phyloP scores from a whole-genome alignment of 2,888 invertebrate genomes.

The Ichneumoninae sp. region DNA sequence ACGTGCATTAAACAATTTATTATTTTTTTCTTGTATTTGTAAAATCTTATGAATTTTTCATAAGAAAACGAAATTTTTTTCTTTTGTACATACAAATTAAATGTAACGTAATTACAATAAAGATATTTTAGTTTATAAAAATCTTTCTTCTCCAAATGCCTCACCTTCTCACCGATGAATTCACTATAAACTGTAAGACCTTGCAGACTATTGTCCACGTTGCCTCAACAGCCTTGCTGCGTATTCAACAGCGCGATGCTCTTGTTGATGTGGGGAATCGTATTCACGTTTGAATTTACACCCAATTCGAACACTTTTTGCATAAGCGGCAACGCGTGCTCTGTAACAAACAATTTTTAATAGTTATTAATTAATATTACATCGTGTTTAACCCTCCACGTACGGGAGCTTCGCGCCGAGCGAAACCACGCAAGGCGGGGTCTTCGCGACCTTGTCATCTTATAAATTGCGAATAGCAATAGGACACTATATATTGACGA shows the following conservation, averaged over 20 bases:
- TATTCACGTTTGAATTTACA: constrained; percentile 91
- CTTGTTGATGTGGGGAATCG: constrained; percentile 91
- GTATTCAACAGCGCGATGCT: constrained; percentile 92
- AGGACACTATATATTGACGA: too few species aligned
- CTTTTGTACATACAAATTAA: constrained; percentile 41
- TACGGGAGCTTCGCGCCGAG: too few species aligned
- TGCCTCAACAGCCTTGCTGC: constrained; percentile 90
- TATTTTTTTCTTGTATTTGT: constrained; percentile 33
- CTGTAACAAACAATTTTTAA: constrained; percentile 84
- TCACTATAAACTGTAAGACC: constrained; percentile 34
- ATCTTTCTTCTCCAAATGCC: constrained; percentile 24
- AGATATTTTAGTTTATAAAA: constrained; percentile 52
- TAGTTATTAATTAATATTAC: neutral
- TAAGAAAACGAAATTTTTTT: neutral
- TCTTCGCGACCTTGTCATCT: too few species aligned
- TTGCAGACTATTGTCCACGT: constrained; percentile 55
- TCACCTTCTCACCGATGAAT: constrained; percentile 1
- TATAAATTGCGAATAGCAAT: too few species aligned
- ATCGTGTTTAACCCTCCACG: too few species aligned
- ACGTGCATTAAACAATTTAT: constrained; percentile 15
- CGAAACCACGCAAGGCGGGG: neutral
- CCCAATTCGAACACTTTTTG: constrained; percentile 93
- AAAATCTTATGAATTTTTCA: constrained; percentile 34
- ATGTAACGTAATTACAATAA: constrained; percentile 35
- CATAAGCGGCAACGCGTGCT: constrained; percentile 92